Percentiles rank a stretch among this genome's conserved stretches.
Evolutionary conservation across 1,140 invertebrate species (phyloP).

Genomic region (Dendrolimus punctatus): DNA sequence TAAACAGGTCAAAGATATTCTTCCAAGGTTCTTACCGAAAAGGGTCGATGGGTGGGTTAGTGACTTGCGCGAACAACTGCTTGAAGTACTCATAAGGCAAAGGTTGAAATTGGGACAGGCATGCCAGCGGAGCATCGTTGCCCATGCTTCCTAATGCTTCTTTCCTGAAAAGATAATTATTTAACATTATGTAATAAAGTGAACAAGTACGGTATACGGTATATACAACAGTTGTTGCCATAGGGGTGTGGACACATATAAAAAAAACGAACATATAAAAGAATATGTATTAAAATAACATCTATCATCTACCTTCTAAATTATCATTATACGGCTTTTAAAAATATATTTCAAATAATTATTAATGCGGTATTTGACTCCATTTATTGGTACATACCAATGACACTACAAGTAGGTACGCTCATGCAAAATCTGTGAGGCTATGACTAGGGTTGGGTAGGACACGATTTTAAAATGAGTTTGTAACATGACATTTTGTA

Average conservation of each 20-base stretch:
- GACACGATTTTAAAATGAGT: too few species aligned
- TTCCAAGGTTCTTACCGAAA: constrained; percentile 75
- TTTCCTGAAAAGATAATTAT: constrained; percentile 79
- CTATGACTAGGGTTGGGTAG: too few species aligned
- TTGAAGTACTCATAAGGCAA: constrained; percentile 98
- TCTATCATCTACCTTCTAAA: background rate
- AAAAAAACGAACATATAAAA: background rate
- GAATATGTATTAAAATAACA: constrained; percentile 3
- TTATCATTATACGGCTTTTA: too few species aligned
- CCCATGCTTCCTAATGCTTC: constrained; percentile 99
- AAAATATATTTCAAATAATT: too few species aligned
- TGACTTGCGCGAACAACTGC: constrained; percentile 99
- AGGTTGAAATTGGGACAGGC: constrained; percentile 95
- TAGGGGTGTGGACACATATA: too few species aligned
- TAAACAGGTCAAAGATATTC: background rate
- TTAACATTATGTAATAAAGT: background rate
- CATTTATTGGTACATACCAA: too few species aligned
- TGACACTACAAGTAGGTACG: too few species aligned
- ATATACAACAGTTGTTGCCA: too few species aligned
- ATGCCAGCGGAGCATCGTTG: constrained; percentile 97
- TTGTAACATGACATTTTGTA: too few species aligned
- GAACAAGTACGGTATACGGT: too few species aligned
- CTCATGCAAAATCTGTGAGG: too few species aligned
- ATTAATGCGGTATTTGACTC: too few species aligned
- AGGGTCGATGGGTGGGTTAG: constrained; percentile 99